Base-by-base conservation (phyloP, 1,140 invertebrate genomes). In the Drosophila insularis region DNA sequence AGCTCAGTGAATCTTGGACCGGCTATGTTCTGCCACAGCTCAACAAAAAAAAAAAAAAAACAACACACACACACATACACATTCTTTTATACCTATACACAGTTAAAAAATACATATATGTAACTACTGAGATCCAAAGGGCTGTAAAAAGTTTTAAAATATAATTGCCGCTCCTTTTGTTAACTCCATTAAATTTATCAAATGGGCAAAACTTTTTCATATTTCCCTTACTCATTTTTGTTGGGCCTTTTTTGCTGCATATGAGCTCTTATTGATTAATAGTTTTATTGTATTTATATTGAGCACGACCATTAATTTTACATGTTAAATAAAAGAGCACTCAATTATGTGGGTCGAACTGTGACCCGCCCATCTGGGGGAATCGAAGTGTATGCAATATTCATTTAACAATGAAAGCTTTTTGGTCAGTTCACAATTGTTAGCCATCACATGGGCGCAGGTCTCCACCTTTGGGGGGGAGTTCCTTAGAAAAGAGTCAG, bases 91-190 rank as follows among this genome's bases (percentile, higher is more conserved):
- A 50, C 43, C 8, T 10, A 50, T 3, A 21, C 17, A 50, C 43
- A 50, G 27, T 27, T 27, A 27, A 1, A 2, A 21, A 6, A n/a
- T 31, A 32, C 21, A 31, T 43, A 50, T 50, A 50, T 11, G 7
- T 46, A 53, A 21, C 14, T 70, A 50, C 19, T 55, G 14, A 3
- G 11, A 37, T n/a, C 37, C 13, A 13, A 67, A 72, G 65, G 74
- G 58, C 67, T 43, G 31, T 69, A 87, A 87, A 86, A 81, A 81
- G 74, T 87, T 87, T 76, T 66, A 71, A 86, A 87, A 72, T 77
- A 89, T 86, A 86, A 87, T 89, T 86, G 79, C 82, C 54, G 81
- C 75, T 87, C 68, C 64, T 78, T 76, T 82, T 71, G 65, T 70
- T 56, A 76, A 76, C 72, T 71, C 71, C 58, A 82, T 82, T 87